A percentile compares a stretch with the other conserved stretches of the same genome.
Evolutionary conservation across 92 coral and sea anemone genomes (phyloP).

Genomic region (Hydrozoanthus gracilis): DNA sequence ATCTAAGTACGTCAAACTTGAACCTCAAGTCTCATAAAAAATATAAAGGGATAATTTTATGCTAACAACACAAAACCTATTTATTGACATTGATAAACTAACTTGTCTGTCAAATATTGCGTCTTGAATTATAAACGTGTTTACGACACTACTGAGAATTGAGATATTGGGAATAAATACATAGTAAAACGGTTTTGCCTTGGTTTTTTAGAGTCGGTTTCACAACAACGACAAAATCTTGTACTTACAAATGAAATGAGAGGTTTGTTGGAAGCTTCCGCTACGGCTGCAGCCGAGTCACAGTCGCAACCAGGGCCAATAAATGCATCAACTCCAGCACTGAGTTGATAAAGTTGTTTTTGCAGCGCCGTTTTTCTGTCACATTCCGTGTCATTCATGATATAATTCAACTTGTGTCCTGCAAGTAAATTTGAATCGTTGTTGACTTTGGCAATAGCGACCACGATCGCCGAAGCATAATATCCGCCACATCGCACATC

Average conservation of each 20-base stretch:
- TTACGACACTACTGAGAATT: too few relatives aligned
- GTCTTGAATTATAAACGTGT: too few relatives aligned
- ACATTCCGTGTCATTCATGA: constrained; percentile 8
- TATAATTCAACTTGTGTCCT: constrained; percentile 10
- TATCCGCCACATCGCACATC: background rate
- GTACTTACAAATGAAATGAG: constrained; percentile 29
- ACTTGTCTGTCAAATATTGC: too few relatives aligned
- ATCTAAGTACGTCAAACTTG: too few relatives aligned
- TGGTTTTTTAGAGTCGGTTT: background rate
- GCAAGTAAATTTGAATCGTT: background rate
- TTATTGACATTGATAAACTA: too few relatives aligned
- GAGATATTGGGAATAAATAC: too few relatives aligned
- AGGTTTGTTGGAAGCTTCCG: constrained; percentile 5
- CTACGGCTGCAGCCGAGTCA: background rate
- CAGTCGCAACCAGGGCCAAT: constrained; percentile 25
- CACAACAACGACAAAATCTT: background rate
- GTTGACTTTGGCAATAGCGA: constrained; percentile 10
- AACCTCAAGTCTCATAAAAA: too few relatives aligned
- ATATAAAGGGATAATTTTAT: too few relatives aligned
- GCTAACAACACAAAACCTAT: too few relatives aligned
- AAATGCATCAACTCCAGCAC: constrained; percentile 17
- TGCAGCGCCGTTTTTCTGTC: background rate
- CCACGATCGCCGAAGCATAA: constrained; percentile 11
- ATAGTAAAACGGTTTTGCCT: too few relatives aligned
- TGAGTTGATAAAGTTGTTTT: constrained; percentile 6